Evolutionary conservation across 2,797 vertebrate genomes (phyloP).

Genomic region (Fringilla coelebs): DNA sequence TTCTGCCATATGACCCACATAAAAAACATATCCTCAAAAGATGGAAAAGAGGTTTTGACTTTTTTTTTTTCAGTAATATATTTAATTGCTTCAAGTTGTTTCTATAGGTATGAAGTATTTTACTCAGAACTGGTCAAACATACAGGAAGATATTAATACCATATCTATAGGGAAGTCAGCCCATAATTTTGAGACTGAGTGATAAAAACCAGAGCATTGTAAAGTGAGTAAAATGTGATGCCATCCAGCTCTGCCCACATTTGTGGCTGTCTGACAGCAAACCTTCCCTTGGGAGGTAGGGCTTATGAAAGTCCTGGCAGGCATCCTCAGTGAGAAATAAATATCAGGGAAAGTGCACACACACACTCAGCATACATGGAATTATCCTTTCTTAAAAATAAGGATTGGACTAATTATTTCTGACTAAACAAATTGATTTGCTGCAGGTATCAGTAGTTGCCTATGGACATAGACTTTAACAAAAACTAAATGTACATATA

Average conservation of each 20-base stretch:
- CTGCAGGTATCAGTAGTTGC: neutral
- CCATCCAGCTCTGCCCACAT: neutral
- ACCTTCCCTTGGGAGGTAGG: neutral
- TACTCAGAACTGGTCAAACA: neutral
- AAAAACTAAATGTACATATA: neutral
- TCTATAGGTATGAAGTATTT: neutral
- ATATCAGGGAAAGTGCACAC: neutral
- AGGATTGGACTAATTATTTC: neutral
- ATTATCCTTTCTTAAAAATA: neutral
- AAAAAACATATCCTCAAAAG: neutral
- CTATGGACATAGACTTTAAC: neutral
- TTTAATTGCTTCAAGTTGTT: neutral
- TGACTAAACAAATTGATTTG: neutral
- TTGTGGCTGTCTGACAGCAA: neutral
- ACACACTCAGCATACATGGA: fast-evolving
- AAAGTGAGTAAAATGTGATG: neutral
- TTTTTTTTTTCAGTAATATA: no score
- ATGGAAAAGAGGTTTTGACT: neutral
- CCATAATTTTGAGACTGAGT: neutral
- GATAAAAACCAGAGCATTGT: neutral
- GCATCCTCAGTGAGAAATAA: neutral
- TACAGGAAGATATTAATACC: neutral
- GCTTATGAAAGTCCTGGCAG: neutral
- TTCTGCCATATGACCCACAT: no score
- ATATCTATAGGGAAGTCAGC: neutral